A percentile compares a stretch with the other conserved stretches of the same genome.
Evolutionary conservation across 1,140 invertebrate species (phyloP).

Genomic region (Drosophila nebulosa): DNA sequence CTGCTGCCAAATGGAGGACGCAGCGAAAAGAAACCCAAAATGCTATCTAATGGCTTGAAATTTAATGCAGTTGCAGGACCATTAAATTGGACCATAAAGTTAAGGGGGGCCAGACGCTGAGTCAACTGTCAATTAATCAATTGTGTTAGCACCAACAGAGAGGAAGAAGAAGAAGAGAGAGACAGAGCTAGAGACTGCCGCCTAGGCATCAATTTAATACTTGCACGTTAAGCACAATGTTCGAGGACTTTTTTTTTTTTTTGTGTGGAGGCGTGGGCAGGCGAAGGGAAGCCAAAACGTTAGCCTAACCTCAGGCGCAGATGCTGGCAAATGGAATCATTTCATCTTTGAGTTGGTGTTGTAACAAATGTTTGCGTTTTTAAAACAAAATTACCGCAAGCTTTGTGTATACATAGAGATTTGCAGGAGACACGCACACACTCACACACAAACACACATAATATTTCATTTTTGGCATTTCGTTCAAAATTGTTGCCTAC

Average conservation of each 20-base stretch:
- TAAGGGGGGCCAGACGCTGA: slow-evolving; percentile 32
- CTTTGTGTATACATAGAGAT: slow-evolving; percentile 55
- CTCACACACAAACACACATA: not conserved
- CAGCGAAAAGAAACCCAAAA: slow-evolving; percentile 3
- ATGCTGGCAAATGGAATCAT: slow-evolving; percentile 3
- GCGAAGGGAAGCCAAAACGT: not conserved
- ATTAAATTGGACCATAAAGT: slow-evolving; percentile 29
- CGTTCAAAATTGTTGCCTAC: slow-evolving; percentile 49
- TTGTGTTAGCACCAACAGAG: slow-evolving; percentile 21
- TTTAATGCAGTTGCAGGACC: slow-evolving; percentile 56
- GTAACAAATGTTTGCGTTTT: slow-evolving; percentile 66
- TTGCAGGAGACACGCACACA: slow-evolving; percentile 21
- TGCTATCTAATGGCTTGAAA: slow-evolving; percentile 62
- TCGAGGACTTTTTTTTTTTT: not conserved
- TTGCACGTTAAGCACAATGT: slow-evolving; percentile 37
- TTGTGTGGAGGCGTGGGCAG: too few relatives aligned
- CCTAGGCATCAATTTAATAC: slow-evolving; percentile 60
- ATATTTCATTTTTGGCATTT: slow-evolving; percentile 64
- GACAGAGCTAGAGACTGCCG: too few relatives aligned
- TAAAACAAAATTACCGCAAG: slow-evolving; percentile 50
- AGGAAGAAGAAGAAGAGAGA: not conserved
- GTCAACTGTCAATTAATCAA: slow-evolving; percentile 75
- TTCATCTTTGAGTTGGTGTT: slow-evolving; percentile 11
- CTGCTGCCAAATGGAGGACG: slow-evolving; percentile 7
- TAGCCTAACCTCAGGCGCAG: slow-evolving; percentile 24